Conservation (phyloP, 2,797 vertebrate genomes). For the Enteromius radiatus region DNA sequence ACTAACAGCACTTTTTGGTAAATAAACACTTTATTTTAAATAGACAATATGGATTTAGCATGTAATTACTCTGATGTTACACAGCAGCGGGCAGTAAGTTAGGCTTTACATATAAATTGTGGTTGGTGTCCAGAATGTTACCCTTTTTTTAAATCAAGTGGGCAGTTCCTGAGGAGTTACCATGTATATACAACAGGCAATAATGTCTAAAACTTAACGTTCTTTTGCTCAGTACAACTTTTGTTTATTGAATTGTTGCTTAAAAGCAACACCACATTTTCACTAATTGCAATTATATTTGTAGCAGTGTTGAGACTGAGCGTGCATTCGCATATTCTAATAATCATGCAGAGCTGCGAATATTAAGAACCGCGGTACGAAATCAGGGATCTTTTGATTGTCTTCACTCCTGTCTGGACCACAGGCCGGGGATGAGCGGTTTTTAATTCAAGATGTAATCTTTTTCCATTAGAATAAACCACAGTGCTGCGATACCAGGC, state of each 20-base stretch:
- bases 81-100: too few relatives aligned
- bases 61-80: too few relatives aligned
- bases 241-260: not conserved
- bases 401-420: conserved; percentile 59
- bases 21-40: too few relatives aligned
- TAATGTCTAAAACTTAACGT: not conserved
- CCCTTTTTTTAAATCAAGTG: too few relatives aligned
- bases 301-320: conserved; percentile 27
- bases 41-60: too few relatives aligned
- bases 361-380: conserved; percentile 58
- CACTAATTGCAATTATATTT: conserved; percentile 55
- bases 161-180: too few relatives aligned
- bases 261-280: not conserved
- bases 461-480: conserved; percentile 72
- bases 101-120: too few relatives aligned
- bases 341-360: conserved; percentile 45
- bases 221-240: not conserved
- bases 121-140: too few relatives aligned
- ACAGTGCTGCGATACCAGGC: conserved; percentile 59
- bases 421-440: conserved; percentile 59
- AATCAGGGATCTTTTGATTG: conserved; percentile 60
- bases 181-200: too few relatives aligned
- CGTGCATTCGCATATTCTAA: conserved; percentile 46
- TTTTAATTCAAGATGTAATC: conserved; percentile 74
- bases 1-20: too few relatives aligned